Conservation (phyloP, 2,113 vertebrate genomes). For the Limnothrissa miodon region DNA sequence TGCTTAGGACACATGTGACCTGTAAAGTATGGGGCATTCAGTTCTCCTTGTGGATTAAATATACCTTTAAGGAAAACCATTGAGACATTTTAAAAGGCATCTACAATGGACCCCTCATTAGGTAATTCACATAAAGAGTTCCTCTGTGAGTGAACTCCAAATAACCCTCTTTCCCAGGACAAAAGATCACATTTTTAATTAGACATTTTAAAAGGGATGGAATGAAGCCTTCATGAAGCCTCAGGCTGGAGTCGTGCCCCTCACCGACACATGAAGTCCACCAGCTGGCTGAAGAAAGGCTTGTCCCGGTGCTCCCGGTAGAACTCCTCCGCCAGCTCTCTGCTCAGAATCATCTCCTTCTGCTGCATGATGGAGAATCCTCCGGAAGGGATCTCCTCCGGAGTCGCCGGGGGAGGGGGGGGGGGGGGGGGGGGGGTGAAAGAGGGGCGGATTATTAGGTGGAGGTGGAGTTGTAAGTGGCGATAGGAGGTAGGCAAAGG, state of each 20-base stretch:
- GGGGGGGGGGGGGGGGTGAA: background rate
- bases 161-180: background rate
- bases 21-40: background rate
- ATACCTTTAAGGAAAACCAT: background rate
- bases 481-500: background rate
- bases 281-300: constrained; percentile 75
- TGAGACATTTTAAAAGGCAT: background rate
- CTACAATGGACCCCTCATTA: background rate
- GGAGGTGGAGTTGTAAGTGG: background rate
- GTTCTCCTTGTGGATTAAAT: background rate
- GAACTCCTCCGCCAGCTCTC: constrained; percentile 76
- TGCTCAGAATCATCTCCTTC: constrained; percentile 72
- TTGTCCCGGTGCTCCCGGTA: constrained; percentile 78
- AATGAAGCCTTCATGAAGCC: too few relatives aligned
- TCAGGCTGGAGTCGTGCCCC: background rate
- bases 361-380: constrained; percentile 75
- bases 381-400: constrained; percentile 68
- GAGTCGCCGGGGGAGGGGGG: constrained; percentile 69
- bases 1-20: background rate
- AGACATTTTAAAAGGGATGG: too few relatives aligned
- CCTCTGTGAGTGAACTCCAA: background rate
- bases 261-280: constrained; percentile 80
- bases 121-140: background rate
- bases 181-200: too few relatives aligned
- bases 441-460: background rate